Evolutionary conservation across 2,888 invertebrate genomes (phyloP), one percentile per base, ranked within the genome.

Genomic region (Synanthedon andrenaeformis): DNA sequence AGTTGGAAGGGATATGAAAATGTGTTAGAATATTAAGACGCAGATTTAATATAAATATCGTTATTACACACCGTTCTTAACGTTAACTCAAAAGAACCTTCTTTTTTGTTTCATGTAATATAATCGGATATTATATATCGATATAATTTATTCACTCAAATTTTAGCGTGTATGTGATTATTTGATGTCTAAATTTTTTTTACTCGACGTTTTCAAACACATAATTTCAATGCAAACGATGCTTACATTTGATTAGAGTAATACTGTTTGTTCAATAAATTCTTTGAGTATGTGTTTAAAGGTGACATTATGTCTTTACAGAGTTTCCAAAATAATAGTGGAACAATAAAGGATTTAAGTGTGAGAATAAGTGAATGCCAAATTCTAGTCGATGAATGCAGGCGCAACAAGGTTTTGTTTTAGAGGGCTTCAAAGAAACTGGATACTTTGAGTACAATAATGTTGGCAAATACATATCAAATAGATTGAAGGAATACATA

Each of bases 401-500:
- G 17, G 51, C 17, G 3, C 45, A 56, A 12, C 58, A 59, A 3
- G 57, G 62, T 11, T 66, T 69, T 49, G 28, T 59, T 6, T 3
- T 63, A 3, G 62, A 72, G 11, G 55, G 54, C 4, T 74, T 70
- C 58, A 65, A 52, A 45, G 41, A 61, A 2, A 64, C 59, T 8
- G 67, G 67, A 11, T 61, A 69, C 53, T 57, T 48, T 42, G 61
- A 58, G 10, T 52, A 60, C 3, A 70, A 65, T 0, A 54, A 69
- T 54, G 51, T 65, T 0, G 74, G 71, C 2, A 61, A 68, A 17
- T 78, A 71, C 54, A 5, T 73, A 4, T 74, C 79, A 0, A 61
- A 63, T 10, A 71, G 67, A 51, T 52, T 78, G 1, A 58, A 67
- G 0, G 60, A 73, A 11, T 76, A 64, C 53, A 55, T 75, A 1